Base-by-base conservation (phyloP, 2,797 vertebrate genomes). In the Staurois parvus region DNA sequence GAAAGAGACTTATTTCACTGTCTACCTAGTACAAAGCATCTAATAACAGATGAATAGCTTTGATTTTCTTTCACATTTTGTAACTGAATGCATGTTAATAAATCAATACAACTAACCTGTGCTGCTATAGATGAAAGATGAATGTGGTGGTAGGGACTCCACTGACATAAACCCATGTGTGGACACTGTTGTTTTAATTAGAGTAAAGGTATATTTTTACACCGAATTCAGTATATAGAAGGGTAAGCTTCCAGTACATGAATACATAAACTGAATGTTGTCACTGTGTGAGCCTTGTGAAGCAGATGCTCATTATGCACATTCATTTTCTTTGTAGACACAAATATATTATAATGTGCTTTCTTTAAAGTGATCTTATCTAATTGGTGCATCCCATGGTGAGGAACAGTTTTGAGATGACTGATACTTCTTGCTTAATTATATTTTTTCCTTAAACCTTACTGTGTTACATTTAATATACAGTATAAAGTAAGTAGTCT, bases 341-440 rank as follows among this genome's bases (percentile, higher is more conserved):
- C 37, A 66, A 66, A 78, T 29, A 40, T 19, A 17, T 15, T 52
- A 6, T 52, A 17, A 52, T 52, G 5, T 72, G 64, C 24, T 48
- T 79, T 67, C 67, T n/a, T 79, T 45, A 13, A 48, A 69, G 21
- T 30, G 77, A 48, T 79, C 64, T 30, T 45, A 68, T 69, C 48
- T 19, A 52, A 52, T 68, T 68, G 48, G 40, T 68, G 64, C 42
- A 48, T 68, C 37, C 67, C 40, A 79, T 32, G 77, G 17, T 29
- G n/a, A 48, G 64, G 1, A 24, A 48, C 30, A 30, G 64, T 42
- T 48, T 68, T 28, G 37, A n/a, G 64, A 48, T 48, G 64, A 79
- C 62, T 67, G 26, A 67, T 78, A 78, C 13, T 79, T 69, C 28
- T 68, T 68, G 11, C 48, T 79, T 79, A 67, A 79, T 70, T 69